Conservation (phyloP, 2,888 invertebrate species). For the Lacanobia oleracea region DNA sequence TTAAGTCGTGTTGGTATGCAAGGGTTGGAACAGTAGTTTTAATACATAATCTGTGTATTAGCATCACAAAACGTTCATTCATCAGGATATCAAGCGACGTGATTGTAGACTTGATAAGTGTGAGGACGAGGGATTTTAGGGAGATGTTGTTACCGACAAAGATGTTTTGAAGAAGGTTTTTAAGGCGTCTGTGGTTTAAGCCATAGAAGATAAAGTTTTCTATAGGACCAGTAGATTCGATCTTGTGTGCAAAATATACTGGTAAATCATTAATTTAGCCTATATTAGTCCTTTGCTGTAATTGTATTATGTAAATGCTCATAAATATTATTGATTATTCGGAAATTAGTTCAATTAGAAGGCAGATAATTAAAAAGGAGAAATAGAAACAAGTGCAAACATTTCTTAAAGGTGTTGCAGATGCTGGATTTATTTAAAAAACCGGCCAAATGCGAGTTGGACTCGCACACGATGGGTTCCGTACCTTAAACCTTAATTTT, state of each 20-base stretch:
- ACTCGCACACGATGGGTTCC: too few relatives aligned
- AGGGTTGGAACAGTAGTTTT: slow-evolving; percentile 76
- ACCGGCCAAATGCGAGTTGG: too few relatives aligned
- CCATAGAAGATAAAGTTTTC: neutral
- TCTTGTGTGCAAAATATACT: neutral
- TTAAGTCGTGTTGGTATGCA: slow-evolving; percentile 30
- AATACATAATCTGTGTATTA: slow-evolving; percentile 85
- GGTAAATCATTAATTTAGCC: too few relatives aligned
- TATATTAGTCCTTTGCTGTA: neutral
- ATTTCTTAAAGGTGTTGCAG: neutral
- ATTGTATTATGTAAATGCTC: neutral
- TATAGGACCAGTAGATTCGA: neutral
- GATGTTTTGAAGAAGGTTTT: neutral
- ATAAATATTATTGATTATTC: neutral
- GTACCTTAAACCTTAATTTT: too few relatives aligned
- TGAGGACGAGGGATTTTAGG: slow-evolving; percentile 66
- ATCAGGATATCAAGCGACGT: slow-evolving; percentile 84
- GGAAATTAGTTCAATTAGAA: too few relatives aligned
- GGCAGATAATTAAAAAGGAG: neutral
- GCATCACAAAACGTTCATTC: slow-evolving; percentile 89
- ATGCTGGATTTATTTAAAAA: neutral
- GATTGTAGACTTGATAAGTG: slow-evolving; percentile 82
- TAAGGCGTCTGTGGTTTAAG: too few relatives aligned
- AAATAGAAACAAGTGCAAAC: neutral
- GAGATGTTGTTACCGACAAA: slow-evolving; percentile 70